Base-by-base conservation (phyloP, 2,888 invertebrate genomes). In the Tetranychus truncatus region DNA sequence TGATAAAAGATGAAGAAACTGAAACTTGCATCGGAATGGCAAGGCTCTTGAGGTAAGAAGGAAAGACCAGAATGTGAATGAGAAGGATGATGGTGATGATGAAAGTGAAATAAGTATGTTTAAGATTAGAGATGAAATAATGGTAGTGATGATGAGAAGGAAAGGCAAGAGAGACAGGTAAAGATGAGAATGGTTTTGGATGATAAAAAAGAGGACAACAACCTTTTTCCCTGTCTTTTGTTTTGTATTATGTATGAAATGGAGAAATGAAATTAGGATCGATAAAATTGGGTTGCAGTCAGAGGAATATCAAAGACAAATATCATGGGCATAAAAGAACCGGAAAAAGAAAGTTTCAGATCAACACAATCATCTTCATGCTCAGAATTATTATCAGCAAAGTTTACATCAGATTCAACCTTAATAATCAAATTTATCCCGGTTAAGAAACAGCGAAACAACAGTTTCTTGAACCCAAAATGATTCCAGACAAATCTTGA, bases 251-350 rank as follows among this genome's bases (percentile, higher is more conserved):
- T 34, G 34, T 34, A 55, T 55, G 15, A 55, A 9, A 55, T 55
- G 55, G 4, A 34, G 66, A 69, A 24, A 24, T 69, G 69, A 69
- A 69, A 69, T 69, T 69, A 20, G n/a, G 21, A 69, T 69, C 34
- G 34, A 24, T 24, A 69, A 69, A 69, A 69, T 69, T n/a, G 69
- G 66, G 18, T n/a, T 66, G 66, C 20, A 20, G 18, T 5, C 69
- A 69, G 69, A 69, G 15, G n/a, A 69, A 55, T 55, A 55, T 15
- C 55, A 15, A 15, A 15, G 9, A 55, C 15, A 55, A 55, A 15
- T 9, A 55, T 15, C 55, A 55, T 55, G 55, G 15, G 55, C 9
- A 55, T 55, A 34, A 34, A 34, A 34, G 34, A 34, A 34, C 34
- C 34, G 34, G 34, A 34, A 34, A 34, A 34, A 34, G 34, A 34